phyloP scores from a whole-genome alignment of 2,797 vertebrate genomes.

The Eulemur mongoz region DNA sequence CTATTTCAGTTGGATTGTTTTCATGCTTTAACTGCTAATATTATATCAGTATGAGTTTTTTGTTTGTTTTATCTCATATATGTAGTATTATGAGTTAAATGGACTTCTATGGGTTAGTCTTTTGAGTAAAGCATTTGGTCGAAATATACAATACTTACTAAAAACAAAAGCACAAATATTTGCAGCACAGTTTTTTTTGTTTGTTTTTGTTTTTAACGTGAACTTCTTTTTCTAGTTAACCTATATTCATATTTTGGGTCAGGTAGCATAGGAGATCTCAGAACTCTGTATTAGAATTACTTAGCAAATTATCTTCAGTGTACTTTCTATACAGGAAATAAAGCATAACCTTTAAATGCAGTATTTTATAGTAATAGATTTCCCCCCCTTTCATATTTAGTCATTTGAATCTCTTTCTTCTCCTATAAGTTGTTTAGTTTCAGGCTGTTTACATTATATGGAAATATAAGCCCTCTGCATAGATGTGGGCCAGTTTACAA shows the following conservation, averaged over 20 bases:
- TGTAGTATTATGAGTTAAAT: background rate
- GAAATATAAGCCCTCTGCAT: background rate
- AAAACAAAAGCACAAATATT: background rate
- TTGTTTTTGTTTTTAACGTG: background rate
- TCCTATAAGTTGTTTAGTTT: background rate
- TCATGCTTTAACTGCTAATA: constrained; percentile 40
- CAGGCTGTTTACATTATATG: background rate
- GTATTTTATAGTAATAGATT: background rate
- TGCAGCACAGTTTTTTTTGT: background rate
- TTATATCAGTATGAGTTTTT: background rate
- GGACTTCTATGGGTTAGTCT: background rate
- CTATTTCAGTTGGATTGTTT: background rate
- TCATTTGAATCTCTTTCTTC: constrained; percentile 5
- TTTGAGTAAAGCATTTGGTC: background rate
- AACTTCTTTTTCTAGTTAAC: background rate
- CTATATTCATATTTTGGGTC: background rate
- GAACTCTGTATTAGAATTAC: background rate
- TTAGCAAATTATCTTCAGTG: background rate
- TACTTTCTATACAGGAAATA: background rate
- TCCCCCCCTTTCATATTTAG: background rate
- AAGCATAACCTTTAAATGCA: background rate
- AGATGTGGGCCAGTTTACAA: background rate
- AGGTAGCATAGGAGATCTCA: background rate
- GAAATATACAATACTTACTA: background rate
- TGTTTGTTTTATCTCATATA: background rate